phyloP scores from a whole-genome alignment of 2,797 vertebrate species.

The Enteromius afrohamiltoni region DNA sequence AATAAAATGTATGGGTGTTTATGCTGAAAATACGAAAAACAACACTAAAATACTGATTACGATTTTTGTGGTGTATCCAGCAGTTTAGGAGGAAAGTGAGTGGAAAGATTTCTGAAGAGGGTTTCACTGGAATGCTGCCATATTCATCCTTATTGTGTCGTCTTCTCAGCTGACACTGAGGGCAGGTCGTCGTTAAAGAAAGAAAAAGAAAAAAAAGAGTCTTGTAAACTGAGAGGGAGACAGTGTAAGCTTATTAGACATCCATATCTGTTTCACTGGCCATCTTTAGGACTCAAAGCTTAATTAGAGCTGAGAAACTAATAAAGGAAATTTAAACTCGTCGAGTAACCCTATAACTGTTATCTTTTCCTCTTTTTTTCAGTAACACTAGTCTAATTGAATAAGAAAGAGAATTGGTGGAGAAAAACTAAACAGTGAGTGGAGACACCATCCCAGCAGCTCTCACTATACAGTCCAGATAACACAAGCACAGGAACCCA shows the following conservation, averaged over 20 bases:
- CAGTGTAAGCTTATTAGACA: conserved; percentile 61
- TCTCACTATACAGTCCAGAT: background rate
- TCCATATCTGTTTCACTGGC: conserved; percentile 51
- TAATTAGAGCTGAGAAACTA: conserved; percentile 60
- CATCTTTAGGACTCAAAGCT: conserved; percentile 54
- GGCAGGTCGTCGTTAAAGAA: conserved; percentile 17
- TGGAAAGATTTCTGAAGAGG: conserved; percentile 5
- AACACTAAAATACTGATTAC: no score
- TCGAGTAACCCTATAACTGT: conserved; percentile 59
- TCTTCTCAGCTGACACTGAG: conserved; percentile 45
- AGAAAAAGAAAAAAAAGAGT: conserved; percentile 2
- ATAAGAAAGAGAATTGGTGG: conserved; percentile 27
- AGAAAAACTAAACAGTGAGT: conserved; percentile 24
- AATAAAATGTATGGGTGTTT: background rate
- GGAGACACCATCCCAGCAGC: background rate
- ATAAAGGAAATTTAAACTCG: conserved; percentile 61
- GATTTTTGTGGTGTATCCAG: background rate
- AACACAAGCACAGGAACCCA: background rate
- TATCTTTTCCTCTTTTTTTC: conserved; percentile 55
- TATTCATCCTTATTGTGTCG: conserved; percentile 5
- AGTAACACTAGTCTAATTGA: conserved; percentile 52
- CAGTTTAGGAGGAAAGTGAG: background rate
- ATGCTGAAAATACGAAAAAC: background rate
- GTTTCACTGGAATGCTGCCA: conserved; percentile 1
- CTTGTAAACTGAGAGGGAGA: conserved; percentile 58